These are phyloP conservation scores for Marmota flaviventris DNA, from an alignment of 2,113 vertebrate species.

Conservation along the genomic window DNA sequence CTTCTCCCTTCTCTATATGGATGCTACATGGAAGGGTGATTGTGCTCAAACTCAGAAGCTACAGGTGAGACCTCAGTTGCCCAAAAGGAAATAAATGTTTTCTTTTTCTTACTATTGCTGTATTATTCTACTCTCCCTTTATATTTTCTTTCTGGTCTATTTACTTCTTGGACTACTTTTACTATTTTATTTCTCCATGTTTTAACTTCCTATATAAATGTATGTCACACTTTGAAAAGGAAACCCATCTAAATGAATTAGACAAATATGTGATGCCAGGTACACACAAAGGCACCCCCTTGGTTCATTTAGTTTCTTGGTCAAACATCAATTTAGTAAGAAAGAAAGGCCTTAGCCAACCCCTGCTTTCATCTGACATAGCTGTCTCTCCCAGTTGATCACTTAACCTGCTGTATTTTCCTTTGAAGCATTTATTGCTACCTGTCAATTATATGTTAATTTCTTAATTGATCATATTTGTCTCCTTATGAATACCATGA, in stretches of 20 bases:
- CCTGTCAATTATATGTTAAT: neutral
- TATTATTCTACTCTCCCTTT: neutral
- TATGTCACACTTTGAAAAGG: neutral
- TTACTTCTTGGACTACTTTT: slow-evolving; percentile 28
- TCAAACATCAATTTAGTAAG: slow-evolving; percentile 35
- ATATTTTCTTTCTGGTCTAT: neutral
- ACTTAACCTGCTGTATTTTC: neutral
- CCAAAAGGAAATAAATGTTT: neutral
- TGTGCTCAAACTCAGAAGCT: neutral
- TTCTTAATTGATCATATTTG: slow-evolving; percentile 10
- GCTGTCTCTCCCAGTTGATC: neutral
- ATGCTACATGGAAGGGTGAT: neutral
- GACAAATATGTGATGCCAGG: neutral
- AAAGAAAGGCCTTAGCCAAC: slow-evolving; percentile 22
- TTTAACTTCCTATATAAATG: slow-evolving; percentile 20
- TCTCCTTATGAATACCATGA: neutral
- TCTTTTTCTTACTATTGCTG: neutral
- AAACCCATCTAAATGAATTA: slow-evolving; percentile 20
- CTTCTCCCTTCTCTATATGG: neutral
- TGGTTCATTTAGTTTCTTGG: slow-evolving; percentile 42
- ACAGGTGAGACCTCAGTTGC: neutral
- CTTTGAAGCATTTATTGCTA: neutral
- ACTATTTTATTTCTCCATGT: neutral
- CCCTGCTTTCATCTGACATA: neutral
- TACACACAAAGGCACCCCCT: neutral